Percentiles rank a stretch among this genome's conserved stretches.
phyloP scores from a whole-genome alignment of 1,140 invertebrate species.

The Drosophila erecta region DNA sequence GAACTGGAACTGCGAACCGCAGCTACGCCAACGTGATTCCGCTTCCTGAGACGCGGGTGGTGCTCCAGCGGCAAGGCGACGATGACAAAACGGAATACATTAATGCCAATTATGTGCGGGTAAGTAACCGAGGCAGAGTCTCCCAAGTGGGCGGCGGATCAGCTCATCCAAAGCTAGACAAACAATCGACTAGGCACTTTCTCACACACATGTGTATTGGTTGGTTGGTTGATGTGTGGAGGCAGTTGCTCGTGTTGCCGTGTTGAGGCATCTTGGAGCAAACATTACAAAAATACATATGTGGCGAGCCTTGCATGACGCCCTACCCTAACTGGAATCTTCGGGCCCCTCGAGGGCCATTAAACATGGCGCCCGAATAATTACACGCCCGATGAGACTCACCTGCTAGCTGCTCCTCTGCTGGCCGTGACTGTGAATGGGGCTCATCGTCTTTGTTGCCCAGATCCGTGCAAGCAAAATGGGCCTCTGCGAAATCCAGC shows the following conservation, averaged over 20 bases:
- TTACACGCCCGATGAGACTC: constrained; percentile 53
- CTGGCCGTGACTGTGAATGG: constrained; percentile 45
- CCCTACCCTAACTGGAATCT: constrained; percentile 21
- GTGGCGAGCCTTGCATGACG: constrained; percentile 48
- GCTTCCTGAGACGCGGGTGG: constrained; percentile 94
- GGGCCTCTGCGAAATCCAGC: constrained; percentile 18
- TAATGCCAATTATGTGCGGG: constrained; percentile 95
- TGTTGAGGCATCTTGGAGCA: constrained; percentile 1
- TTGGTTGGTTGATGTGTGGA: neutral
- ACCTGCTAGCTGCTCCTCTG: constrained; percentile 30
- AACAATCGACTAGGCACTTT: constrained; percentile 59
- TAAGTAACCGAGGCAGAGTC: constrained; percentile 81
- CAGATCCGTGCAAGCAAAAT: constrained; percentile 37
- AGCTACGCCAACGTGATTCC: constrained; percentile 97
- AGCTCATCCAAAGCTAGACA: constrained; percentile 25
- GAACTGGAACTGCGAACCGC: constrained; percentile 39
- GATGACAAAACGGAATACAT: constrained; percentile 94
- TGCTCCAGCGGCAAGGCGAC: constrained; percentile 88
- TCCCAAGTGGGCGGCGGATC: constrained; percentile 26
- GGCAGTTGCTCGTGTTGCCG: neutral
- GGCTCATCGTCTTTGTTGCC: constrained; percentile 24
- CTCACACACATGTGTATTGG: constrained; percentile 18
- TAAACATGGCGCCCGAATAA: constrained; percentile 56
- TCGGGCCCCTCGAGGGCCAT: constrained; percentile 33
- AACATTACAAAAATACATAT: constrained; percentile 12